These are phyloP conservation scores for Lepas anatifera DNA, from an alignment of 2,888 invertebrate genomes.

Conservation along the genomic window DNA sequence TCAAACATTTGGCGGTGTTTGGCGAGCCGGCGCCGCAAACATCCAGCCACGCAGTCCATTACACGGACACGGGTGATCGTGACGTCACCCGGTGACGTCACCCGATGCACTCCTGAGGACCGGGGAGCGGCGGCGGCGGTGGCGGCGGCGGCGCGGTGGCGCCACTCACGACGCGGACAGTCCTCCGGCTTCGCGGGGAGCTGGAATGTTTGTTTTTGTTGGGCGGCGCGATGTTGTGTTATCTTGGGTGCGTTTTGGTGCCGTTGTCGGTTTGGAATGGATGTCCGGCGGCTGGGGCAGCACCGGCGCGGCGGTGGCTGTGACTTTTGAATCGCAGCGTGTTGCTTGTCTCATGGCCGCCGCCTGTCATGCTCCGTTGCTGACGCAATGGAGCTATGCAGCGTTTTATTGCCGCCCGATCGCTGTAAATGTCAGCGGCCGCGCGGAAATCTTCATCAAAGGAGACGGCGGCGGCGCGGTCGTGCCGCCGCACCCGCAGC, in stretches of 20 bases:
- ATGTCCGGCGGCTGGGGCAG: background rate
- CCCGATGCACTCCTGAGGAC: background rate
- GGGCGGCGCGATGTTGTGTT: background rate
- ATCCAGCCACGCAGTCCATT: background rate
- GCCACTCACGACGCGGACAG: background rate
- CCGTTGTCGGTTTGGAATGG: background rate
- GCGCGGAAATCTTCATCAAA: background rate
- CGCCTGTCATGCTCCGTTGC: background rate
- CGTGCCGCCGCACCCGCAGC: too few species aligned
- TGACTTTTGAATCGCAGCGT: background rate
- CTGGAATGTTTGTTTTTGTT: slow-evolving; percentile 7
- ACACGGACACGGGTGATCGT: background rate
- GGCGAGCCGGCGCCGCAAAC: background rate
- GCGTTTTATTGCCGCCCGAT: slow-evolving; percentile 2
- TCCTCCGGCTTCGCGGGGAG: too few species aligned
- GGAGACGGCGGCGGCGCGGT: background rate
- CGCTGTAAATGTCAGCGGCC: background rate
- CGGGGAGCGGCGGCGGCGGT: background rate
- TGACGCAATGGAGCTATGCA: background rate
- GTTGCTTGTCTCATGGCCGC: background rate
- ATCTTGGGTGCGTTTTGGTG: slow-evolving; percentile 9
- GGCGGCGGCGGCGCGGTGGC: background rate
- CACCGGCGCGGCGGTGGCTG: background rate
- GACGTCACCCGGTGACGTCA: background rate
- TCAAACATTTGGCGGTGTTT: background rate